Evolutionary conservation across 1,140 invertebrate species (phyloP).

Genomic region (Plectrocnemia conspersa): DNA sequence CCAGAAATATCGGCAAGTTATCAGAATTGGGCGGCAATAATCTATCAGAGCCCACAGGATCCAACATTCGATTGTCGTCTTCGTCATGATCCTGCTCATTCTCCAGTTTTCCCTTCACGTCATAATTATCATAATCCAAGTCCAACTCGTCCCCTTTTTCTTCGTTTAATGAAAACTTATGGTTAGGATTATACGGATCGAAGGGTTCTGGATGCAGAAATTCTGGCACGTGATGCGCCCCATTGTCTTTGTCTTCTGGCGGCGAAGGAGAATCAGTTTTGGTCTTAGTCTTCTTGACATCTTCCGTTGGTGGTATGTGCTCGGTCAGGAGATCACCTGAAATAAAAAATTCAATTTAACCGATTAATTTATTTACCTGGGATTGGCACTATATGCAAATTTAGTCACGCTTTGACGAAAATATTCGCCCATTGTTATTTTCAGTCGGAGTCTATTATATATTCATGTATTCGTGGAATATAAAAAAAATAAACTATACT

Average conservation of each 20-base stretch:
- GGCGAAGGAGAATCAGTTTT: not conserved
- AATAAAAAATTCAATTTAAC: conserved; percentile 1
- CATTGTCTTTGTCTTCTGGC: conserved; percentile 4
- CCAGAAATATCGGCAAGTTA: conserved; percentile 70
- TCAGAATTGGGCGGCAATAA: conserved; percentile 52
- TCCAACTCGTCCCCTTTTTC: conserved; percentile 12
- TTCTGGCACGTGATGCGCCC: conserved; percentile 3
- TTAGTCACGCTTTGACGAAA: too few relatives aligned
- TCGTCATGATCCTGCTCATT: conserved; percentile 12
- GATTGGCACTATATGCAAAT: too few relatives aligned
- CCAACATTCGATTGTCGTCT: conserved; percentile 20
- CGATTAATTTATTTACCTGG: too few relatives aligned
- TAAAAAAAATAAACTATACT: too few relatives aligned
- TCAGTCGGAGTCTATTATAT: too few relatives aligned
- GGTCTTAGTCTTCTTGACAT: not conserved
- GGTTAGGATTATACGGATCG: conserved; percentile 32
- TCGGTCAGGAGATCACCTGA: conserved; percentile 8
- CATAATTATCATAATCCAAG: conserved; percentile 30
- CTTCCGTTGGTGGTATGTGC: not conserved
- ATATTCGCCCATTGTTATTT: too few relatives aligned
- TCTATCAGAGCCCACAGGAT: conserved; percentile 48
- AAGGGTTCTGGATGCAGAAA: conserved; percentile 23
- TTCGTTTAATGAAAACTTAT: conserved; percentile 22
- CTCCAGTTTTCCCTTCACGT: conserved; percentile 5
- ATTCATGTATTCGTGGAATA: too few relatives aligned